These are phyloP conservation scores for Aeoliscus strigatus DNA, from an alignment of 2,797 vertebrate genomes.

Conservation along the genomic window DNA sequence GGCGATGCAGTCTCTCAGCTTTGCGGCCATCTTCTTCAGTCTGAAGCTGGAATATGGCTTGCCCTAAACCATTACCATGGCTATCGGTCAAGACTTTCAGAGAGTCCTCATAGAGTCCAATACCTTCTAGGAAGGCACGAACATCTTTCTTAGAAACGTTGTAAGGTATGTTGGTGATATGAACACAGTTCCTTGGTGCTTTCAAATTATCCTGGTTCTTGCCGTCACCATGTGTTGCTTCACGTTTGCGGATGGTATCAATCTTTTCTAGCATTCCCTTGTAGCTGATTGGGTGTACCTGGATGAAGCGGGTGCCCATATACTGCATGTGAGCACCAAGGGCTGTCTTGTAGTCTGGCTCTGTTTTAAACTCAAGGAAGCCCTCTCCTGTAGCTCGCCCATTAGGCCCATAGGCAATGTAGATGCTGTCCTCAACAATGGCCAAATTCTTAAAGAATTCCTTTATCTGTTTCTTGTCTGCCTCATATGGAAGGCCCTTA, in stretches of 20 bases:
- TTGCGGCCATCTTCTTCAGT: constrained; percentile 95
- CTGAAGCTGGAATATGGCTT: constrained; percentile 92
- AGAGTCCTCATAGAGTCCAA: constrained; percentile 88
- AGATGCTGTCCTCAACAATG: constrained; percentile 94
- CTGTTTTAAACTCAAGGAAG: constrained; percentile 93
- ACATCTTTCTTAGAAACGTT: constrained; percentile 94
- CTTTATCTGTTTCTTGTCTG: constrained; percentile 93
- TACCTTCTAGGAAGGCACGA: constrained; percentile 89
- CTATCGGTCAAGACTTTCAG: constrained; percentile 89
- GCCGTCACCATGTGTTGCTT: constrained; percentile 81
- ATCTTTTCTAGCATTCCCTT: constrained; percentile 98
- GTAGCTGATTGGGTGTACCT: constrained; percentile 93
- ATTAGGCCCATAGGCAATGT: constrained; percentile 94
- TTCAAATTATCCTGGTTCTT: constrained; percentile 81
- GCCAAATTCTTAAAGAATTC: constrained; percentile 96
- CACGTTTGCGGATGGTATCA: constrained; percentile 88
- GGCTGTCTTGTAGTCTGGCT: constrained; percentile 90
- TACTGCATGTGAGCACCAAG: constrained; percentile 96
- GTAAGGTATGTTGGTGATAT: constrained; percentile 97
- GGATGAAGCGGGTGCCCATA: constrained; percentile 97
- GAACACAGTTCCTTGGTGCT: constrained; percentile 83
- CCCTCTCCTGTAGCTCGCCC: constrained; percentile 96
- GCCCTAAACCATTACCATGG: constrained; percentile 93
- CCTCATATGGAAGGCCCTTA: constrained; percentile 96
- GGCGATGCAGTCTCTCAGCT: constrained; percentile 92